phyloP scores from a whole-genome alignment of 2,113 vertebrate species.

The Callorhinus ursinus region DNA sequence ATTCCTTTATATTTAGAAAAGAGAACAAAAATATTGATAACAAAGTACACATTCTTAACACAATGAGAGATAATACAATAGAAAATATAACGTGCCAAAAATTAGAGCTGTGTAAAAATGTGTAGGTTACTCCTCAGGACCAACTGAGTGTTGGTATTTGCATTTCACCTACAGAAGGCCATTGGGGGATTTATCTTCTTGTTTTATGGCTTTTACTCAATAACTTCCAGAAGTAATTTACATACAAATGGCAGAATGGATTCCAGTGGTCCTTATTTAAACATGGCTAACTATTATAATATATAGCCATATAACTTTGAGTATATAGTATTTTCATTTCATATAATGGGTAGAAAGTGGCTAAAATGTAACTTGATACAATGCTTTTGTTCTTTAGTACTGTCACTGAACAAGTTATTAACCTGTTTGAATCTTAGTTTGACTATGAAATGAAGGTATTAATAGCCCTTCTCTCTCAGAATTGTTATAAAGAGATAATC shows the following conservation, averaged over 20 bases:
- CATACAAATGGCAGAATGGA: neutral
- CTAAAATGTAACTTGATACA: neutral
- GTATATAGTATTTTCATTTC: neutral
- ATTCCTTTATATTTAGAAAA: neutral
- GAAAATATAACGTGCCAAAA: neutral
- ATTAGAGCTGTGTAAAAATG: neutral
- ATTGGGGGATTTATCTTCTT: neutral
- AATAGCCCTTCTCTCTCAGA: neutral
- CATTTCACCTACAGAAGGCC: neutral
- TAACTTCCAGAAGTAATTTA: neutral
- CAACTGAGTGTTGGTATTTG: neutral
- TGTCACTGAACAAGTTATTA: neutral
- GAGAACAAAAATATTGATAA: neutral
- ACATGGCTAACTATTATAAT: neutral
- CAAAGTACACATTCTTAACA: neutral
- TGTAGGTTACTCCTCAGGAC: neutral
- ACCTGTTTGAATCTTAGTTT: neutral
- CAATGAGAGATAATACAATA: neutral
- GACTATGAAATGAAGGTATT: neutral
- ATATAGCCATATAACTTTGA: neutral
- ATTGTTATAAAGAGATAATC: neutral
- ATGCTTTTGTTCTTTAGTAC: neutral
- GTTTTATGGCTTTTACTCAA: neutral
- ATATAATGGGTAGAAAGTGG: neutral
- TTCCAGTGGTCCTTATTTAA: neutral